phyloP scores from a whole-genome alignment of 2,113 vertebrate species.

The Callipepla californica region DNA sequence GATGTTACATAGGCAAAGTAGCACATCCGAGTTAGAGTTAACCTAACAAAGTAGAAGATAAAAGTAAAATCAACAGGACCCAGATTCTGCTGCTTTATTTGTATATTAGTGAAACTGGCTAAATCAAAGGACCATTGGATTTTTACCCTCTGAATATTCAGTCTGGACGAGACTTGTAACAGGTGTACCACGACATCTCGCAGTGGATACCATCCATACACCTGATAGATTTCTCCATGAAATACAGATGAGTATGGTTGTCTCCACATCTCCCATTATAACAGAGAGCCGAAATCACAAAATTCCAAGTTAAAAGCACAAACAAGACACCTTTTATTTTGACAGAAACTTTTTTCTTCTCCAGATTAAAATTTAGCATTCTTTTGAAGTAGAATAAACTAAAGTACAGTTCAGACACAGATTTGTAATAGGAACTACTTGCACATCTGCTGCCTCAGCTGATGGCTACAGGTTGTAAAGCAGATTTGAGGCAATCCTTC shows the following conservation, averaged over 20 bases:
- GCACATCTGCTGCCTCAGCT: not conserved
- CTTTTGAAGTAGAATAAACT: not conserved
- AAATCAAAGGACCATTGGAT: not conserved
- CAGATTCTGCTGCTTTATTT: not conserved
- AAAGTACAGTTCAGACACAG: not conserved
- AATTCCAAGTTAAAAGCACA: not conserved
- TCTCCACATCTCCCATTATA: not conserved
- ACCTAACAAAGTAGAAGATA: not conserved
- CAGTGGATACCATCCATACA: not conserved
- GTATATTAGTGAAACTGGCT: not conserved
- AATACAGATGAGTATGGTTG: not conserved
- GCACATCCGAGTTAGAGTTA: fast-evolving
- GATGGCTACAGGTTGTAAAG: not conserved
- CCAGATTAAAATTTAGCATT: not conserved
- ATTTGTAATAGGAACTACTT: not conserved
- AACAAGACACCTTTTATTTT: fast-evolving
- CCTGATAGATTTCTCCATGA: not conserved
- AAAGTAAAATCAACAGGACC: not conserved
- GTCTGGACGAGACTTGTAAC: not conserved
- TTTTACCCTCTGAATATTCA: not conserved
- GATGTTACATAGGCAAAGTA: not conserved
- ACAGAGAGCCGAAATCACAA: not conserved
- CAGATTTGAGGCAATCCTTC: not conserved
- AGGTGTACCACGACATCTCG: not conserved
- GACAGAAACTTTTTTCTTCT: not conserved